These are phyloP conservation scores for Mayetiola destructor DNA, from an alignment of 2,888 invertebrate genomes.

Conservation along the genomic window DNA sequence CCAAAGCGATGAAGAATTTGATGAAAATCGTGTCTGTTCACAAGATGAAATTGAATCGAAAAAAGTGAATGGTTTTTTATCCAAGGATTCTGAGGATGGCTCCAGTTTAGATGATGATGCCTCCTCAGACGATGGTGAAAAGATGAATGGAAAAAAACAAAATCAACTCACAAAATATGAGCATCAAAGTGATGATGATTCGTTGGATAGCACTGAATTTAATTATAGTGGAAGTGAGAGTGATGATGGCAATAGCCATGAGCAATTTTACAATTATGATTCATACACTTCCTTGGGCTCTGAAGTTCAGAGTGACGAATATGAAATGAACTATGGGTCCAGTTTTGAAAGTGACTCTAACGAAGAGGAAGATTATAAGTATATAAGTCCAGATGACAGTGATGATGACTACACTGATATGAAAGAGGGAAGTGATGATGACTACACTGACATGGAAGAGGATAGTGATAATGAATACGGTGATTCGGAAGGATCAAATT, in stretches of 20 bases:
- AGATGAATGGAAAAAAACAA: background rate
- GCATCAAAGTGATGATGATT: background rate
- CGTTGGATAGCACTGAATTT: background rate
- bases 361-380: background rate
- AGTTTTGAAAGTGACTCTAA: background rate
- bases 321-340: background rate
- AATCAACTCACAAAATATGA: no score
- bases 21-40: background rate
- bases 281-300: background rate
- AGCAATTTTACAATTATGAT: background rate
- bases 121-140: background rate
- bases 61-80: constrained; percentile 4
- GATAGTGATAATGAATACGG: background rate
- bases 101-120: background rate
- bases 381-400: background rate
- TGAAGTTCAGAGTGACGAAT: background rate
- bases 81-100: background rate
- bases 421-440: background rate
- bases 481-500: background rate
- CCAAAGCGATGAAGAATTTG: background rate
- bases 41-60: background rate
- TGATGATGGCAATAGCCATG: no score
- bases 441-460: background rate
- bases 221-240: background rate
- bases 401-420: background rate